phyloP scores from a whole-genome alignment of 2,113 vertebrate genomes.

The Ictalurus punctatus region DNA sequence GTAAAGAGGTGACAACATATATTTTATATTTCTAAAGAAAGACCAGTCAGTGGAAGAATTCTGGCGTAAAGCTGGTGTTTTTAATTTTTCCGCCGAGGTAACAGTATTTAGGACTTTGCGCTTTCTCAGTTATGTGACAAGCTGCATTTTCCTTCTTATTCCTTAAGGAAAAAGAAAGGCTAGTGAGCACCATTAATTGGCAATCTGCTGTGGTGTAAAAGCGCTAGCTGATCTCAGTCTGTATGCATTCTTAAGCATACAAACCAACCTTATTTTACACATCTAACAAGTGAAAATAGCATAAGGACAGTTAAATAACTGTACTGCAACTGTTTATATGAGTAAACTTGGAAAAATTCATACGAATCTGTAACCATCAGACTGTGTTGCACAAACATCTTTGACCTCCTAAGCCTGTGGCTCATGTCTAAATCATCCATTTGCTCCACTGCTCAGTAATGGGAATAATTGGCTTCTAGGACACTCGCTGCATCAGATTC shows the following conservation, averaged over 20 bases:
- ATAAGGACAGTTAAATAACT: neutral
- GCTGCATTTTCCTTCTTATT: neutral
- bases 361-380: neutral
- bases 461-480: constrained; percentile 36
- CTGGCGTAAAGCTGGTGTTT: neutral
- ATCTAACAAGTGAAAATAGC: neutral
- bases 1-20: neutral
- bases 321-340: too few relatives aligned
- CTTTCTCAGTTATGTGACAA: neutral
- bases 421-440: constrained; percentile 33
- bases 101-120: neutral
- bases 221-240: neutral
- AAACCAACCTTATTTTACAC: neutral
- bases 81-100: neutral
- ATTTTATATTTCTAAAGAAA: neutral
- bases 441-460: constrained; percentile 21
- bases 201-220: neutral
- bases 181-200: neutral
- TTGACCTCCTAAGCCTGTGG: neutral
- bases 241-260: neutral
- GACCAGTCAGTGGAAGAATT: neutral
- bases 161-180: neutral
- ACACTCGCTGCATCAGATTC: neutral
- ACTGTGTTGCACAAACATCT: neutral
- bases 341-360: neutral